These are phyloP conservation scores for Rhopalosiphum nymphaeae DNA, from an alignment of 2,888 invertebrate genomes.

Conservation along the genomic window DNA sequence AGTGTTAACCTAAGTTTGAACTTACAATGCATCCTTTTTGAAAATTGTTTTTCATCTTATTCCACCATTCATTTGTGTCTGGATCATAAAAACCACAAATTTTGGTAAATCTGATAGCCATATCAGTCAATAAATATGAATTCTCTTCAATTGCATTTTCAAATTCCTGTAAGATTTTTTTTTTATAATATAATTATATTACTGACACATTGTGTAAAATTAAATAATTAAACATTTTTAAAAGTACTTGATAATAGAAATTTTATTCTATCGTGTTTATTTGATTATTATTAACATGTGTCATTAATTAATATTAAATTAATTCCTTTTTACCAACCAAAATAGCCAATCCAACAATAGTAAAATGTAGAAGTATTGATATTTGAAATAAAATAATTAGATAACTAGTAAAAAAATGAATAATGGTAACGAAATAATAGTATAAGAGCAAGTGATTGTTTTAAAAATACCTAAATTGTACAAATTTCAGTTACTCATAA, in stretches of 20 bases:
- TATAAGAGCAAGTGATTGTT: not conserved
- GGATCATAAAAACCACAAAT: constrained; percentile 26
- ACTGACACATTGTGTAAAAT: too few relatives aligned
- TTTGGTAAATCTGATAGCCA: constrained; percentile 51
- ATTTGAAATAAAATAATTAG: not conserved
- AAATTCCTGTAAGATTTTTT: constrained; percentile 34
- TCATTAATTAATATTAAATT: not conserved
- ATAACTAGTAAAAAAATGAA: too few relatives aligned
- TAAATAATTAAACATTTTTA: not conserved
- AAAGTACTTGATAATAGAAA: not conserved
- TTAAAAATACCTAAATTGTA: not conserved
- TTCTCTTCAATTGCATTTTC: constrained; percentile 32
- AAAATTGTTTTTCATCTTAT: constrained; percentile 16
- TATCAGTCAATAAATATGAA: constrained; percentile 26
- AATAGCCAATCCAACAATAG: not conserved
- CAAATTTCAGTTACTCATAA: not conserved
- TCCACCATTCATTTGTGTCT: constrained; percentile 37
- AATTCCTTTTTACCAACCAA: not conserved
- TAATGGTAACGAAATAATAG: not conserved
- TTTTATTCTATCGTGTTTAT: not conserved
- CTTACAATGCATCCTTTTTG: constrained; percentile 26
- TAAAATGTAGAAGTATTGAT: not conserved
- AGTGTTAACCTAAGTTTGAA: not conserved
- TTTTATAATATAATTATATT: not conserved
- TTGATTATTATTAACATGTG: not conserved